Evolutionary conservation across 1,140 invertebrate genomes (phyloP), one percentile per base, ranked within the genome.

Genomic region (Microplitis demolitor): DNA sequence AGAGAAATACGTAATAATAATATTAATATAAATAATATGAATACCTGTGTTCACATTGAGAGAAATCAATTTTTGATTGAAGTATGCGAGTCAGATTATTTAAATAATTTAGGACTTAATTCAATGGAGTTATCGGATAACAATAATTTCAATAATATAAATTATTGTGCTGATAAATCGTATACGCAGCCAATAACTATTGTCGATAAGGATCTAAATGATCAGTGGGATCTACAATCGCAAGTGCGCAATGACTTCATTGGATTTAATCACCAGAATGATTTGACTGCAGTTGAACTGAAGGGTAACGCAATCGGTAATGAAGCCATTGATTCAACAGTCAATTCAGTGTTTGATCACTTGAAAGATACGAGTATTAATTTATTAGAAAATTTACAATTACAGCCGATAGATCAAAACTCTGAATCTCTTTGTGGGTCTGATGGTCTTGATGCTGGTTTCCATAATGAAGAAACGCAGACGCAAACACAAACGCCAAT

Each of bases 331-430:
- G 54, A 5, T n/a, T 14, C 16, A 16, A 31, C 58, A 31, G 58
- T 33, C 33, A 16, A 61, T 33, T 61, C 72, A 1, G 76, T 73
- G 33, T 81, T 84, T n/a, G 82, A 83, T 16, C 70, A 75, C 0
- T 81, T 71, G 79, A 73, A 33, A 79, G 50, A 78, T 31, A 16
- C 14, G 14, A 11, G 31, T 9, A 16, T 51, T 37, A 24, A 9
- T 51, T 34, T 33, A 13, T 31, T 33, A 1, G 50, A 37, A 67
- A 60, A 58, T 24, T 34, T 33, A 4, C 45, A 62, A 62, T 8
- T 13, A 31, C 31, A 63, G 3, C 63, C 31, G 11, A 61, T 61
- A 13, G 58, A 33, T 13, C 50, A 64, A 64, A 63, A 64, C 37
- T 13, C 60, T 35, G 69, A 67, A 31, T 56, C 13, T 69, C 34